These are phyloP conservation scores for Hydrophis major DNA, from an alignment of 2,797 vertebrate species.

Conservation along the genomic window DNA sequence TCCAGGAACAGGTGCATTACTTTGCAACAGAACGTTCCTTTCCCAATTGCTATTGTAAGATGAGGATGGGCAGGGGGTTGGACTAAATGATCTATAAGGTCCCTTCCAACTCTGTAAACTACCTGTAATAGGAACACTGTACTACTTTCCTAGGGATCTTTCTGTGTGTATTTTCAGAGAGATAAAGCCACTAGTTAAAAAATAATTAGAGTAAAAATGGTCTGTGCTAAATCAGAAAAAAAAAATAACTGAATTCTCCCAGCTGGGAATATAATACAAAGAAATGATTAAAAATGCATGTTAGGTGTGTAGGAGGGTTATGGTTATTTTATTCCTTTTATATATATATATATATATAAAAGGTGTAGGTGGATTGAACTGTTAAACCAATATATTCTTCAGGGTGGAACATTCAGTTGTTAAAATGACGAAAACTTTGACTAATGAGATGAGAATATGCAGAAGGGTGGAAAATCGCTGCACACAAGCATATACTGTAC, in stretches of 20 bases:
- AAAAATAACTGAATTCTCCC: neutral
- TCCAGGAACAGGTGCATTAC: neutral
- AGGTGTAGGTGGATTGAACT: neutral
- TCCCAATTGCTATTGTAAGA: neutral
- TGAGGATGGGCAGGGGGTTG: neutral
- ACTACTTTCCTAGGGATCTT: neutral
- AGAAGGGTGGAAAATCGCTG: neutral
- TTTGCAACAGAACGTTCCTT: neutral
- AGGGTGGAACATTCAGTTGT: slow-evolving; percentile 36
- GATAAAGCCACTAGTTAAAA: neutral
- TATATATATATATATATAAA: neutral
- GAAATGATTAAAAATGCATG: slow-evolving; percentile 14
- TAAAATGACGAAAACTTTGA: slow-evolving; percentile 37
- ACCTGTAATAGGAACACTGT: neutral
- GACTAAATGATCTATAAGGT: no score
- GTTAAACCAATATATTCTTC: slow-evolving; percentile 28
- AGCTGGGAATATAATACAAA: slow-evolving; percentile 1
- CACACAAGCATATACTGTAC: slow-evolving; percentile 26
- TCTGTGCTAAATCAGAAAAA: neutral
- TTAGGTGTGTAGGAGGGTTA: slow-evolving; percentile 23
- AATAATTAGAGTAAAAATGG: neutral
- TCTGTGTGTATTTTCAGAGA: neutral
- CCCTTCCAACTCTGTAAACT: neutral
- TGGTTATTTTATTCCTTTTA: neutral
- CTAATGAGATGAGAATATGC: slow-evolving; percentile 23